Base-by-base conservation (phyloP, 2,797 vertebrate genomes). In the Cottoperca gobio region DNA sequence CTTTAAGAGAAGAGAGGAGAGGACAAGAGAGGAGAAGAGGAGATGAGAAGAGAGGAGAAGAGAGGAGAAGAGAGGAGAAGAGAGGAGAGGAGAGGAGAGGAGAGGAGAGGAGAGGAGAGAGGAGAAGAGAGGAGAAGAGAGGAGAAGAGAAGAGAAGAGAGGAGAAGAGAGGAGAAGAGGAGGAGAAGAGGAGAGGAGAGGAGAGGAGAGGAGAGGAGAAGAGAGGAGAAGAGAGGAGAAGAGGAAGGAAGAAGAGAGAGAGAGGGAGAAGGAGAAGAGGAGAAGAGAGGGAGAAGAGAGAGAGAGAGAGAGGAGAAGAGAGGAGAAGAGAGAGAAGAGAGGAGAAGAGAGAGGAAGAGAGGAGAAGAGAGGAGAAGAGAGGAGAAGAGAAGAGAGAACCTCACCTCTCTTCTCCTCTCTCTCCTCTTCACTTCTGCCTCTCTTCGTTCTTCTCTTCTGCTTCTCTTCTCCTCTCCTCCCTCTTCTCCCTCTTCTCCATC, bases 1-100 rank as follows among this genome's bases (percentile, higher is more conserved):
- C 98, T 99, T 68, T 5, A 37, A 66, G 59, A 33, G 43, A 26
- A 42, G 37, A 72, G 45, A 19, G 45, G 31, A 71, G 24, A 21
- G 23, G 9, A 23, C 16, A 43, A 39, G 23, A 65, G 54, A 71
- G n/a, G n/a, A 53, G n/a, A 63, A 28, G 21, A 66, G 37, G 28
- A 33, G 43, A 26, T 42, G 37, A 72, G 45, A 19, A 45, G 31
- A 71, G 24, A 21, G 23, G 9, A 23, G 16, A 43, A 39, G 23
- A 65, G 54, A 71, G 37, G 28, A 33, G 43, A 26, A 42, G 37
- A 72, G 45, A 19, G 45, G 31, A 71, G 24, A 21, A 23, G 9
- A 23, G 16, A 43, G 39, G 23, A 65, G 54, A 71, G 37, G 28
- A 33, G 43, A 26, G 42, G 37, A 72, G 45, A 19, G 45, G 31